Evolutionary conservation across 2,113 vertebrate species (phyloP).

Genomic region (Mormyrus iriodes): DNA sequence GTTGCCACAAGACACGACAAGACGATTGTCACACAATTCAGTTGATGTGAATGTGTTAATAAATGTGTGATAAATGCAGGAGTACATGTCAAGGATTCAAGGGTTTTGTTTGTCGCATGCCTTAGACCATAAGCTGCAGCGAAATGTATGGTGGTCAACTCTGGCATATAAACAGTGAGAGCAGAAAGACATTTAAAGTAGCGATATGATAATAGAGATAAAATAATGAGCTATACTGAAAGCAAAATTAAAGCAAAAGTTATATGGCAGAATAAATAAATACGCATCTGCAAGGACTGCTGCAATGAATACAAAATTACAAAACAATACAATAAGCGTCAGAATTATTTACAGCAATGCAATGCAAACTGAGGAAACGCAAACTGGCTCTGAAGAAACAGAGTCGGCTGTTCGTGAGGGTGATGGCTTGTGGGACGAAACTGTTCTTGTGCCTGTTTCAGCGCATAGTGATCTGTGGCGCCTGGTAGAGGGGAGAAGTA

Average conservation of each 20-base stretch:
- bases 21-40: too few species aligned
- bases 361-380: background rate
- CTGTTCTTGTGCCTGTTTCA: background rate
- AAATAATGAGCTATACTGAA: background rate
- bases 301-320: background rate
- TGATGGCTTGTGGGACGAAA: background rate
- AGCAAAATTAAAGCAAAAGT: background rate
- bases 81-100: background rate
- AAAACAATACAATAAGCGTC: background rate
- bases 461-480: background rate
- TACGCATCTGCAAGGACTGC: background rate
- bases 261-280: background rate
- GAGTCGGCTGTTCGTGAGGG: background rate
- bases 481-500: background rate
- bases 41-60: too few species aligned
- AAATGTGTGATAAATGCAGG: background rate
- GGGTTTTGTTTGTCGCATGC: background rate
- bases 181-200: background rate
- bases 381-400: too few species aligned
- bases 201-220: too few species aligned
- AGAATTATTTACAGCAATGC: background rate
- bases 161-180: background rate
- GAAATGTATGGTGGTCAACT: background rate
- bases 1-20: too few species aligned
- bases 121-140: background rate